Conservation (phyloP, 1,140 invertebrate genomes). For the Diorhabda sublineata region DNA sequence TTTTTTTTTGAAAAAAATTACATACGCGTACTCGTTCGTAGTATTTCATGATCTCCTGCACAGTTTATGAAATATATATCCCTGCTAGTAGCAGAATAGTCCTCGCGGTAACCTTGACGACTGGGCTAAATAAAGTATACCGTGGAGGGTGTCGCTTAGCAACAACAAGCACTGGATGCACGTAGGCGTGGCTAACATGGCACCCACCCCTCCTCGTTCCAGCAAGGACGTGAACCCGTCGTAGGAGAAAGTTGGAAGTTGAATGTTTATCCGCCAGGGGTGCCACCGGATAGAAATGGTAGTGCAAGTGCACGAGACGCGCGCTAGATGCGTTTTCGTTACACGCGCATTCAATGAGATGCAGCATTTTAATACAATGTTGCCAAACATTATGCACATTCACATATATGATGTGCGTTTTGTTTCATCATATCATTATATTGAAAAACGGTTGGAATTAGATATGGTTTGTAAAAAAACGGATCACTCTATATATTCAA, state of each 20-base stretch:
- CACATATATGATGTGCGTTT: too few relatives aligned
- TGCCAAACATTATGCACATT: not conserved
- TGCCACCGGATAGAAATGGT: slow-evolving; percentile 6
- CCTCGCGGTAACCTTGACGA: slow-evolving; percentile 18
- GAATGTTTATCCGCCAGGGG: slow-evolving; percentile 2
- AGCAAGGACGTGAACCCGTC: slow-evolving; percentile 14
- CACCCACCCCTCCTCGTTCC: slow-evolving; percentile 8
- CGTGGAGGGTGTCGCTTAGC: slow-evolving; percentile 18
- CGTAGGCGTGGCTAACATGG: slow-evolving; percentile 9
- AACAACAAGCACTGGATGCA: slow-evolving; percentile 15
- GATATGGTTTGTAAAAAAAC: too few relatives aligned
- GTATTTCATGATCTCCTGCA: not conserved
- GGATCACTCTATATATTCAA: too few relatives aligned
- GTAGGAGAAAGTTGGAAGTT: not conserved
- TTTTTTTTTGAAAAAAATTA: too few relatives aligned
- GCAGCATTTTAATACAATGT: not conserved
- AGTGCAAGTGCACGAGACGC: slow-evolving; percentile 13
- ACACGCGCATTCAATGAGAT: not conserved
- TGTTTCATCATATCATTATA: too few relatives aligned
- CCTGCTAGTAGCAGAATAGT: not conserved
- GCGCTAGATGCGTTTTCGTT: not conserved
- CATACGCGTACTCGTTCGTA: too few relatives aligned
- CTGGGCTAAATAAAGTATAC: slow-evolving; percentile 18
- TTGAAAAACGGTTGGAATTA: too few relatives aligned
- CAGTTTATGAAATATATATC: not conserved